These are phyloP conservation scores for Drosophila paramelanica DNA, from an alignment of 2,888 invertebrate genomes.

Conservation along the genomic window DNA sequence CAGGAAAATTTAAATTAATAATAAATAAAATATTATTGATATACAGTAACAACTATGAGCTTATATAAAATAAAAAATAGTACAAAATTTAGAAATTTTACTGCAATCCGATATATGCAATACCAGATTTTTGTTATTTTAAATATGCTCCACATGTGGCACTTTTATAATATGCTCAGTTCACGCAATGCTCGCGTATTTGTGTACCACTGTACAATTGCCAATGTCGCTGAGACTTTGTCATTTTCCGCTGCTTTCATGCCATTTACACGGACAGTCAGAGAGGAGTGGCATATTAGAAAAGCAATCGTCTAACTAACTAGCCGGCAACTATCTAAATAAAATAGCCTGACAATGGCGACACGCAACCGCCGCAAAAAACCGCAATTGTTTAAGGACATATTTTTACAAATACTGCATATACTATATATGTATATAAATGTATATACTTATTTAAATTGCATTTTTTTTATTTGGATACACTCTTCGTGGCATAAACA, in stretches of 20 bases:
- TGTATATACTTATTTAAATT: conserved; percentile 12
- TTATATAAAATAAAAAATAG: no score
- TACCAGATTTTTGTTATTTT: no score
- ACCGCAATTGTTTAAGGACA: conserved; percentile 47
- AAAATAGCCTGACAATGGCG: conserved; percentile 36
- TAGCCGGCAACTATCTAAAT: conserved; percentile 61
- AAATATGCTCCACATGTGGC: no score
- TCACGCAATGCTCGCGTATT: background rate
- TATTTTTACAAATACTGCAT: conserved; percentile 2
- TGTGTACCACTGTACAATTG: conserved; percentile 39
- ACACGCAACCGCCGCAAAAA: conserved; percentile 57
- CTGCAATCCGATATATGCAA: no score
- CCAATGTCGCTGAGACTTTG: conserved; percentile 46
- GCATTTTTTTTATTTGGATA: conserved; percentile 13
- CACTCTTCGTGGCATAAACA: conserved; percentile 26
- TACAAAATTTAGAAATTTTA: no score
- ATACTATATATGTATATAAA: background rate
- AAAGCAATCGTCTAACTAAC: conserved; percentile 48
- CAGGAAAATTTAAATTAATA: no score
- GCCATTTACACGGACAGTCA: conserved; percentile 59
- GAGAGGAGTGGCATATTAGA: conserved; percentile 65
- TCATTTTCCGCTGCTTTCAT: conserved; percentile 66
- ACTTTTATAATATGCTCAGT: background rate
- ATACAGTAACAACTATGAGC: no score
- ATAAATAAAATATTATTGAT: no score